These are phyloP conservation scores for Drosophila ohnishii DNA, from an alignment of 1,140 invertebrate genomes.

Conservation along the genomic window DNA sequence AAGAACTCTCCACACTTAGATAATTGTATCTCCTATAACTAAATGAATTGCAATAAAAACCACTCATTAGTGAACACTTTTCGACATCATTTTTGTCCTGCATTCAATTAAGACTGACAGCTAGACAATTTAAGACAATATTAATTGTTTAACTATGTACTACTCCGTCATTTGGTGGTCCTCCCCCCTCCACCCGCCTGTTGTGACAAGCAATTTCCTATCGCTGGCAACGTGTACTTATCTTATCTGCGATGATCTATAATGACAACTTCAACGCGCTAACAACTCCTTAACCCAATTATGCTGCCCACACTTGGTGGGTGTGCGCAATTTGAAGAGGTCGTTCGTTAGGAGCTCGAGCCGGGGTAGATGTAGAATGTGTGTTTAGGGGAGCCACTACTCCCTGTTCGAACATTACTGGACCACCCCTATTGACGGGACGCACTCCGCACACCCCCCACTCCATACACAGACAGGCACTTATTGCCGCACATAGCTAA, in stretches of 20 bases:
- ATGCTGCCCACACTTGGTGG: slow-evolving; percentile 62
- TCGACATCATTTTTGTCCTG: neutral
- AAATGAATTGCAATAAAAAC: neutral
- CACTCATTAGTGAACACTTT: no score
- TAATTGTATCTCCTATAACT: neutral
- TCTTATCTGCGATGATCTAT: slow-evolving; percentile 60
- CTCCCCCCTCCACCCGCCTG: neutral
- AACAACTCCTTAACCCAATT: slow-evolving; percentile 79
- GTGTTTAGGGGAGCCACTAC: neutral
- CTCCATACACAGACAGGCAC: slow-evolving; percentile 20
- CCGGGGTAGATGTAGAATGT: neutral
- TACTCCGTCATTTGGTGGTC: slow-evolving; percentile 34
- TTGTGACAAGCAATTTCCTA: slow-evolving; percentile 62
- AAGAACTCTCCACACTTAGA: neutral
- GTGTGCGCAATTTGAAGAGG: slow-evolving; percentile 70
- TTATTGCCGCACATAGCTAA: slow-evolving; percentile 29
- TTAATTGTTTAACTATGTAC: slow-evolving; percentile 39
- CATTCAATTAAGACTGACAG: slow-evolving; percentile 37
- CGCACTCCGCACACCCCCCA: slow-evolving; percentile 36
- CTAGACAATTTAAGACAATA: slow-evolving; percentile 28
- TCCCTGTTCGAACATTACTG: slow-evolving; percentile 23
- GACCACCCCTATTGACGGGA: slow-evolving; percentile 58
- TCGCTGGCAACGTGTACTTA: slow-evolving; percentile 45
- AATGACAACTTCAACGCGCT: slow-evolving; percentile 71
- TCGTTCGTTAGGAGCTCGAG: slow-evolving; percentile 36